phyloP scores from a whole-genome alignment of 2,888 invertebrate species.

The Trissolcus brochymenae region DNA sequence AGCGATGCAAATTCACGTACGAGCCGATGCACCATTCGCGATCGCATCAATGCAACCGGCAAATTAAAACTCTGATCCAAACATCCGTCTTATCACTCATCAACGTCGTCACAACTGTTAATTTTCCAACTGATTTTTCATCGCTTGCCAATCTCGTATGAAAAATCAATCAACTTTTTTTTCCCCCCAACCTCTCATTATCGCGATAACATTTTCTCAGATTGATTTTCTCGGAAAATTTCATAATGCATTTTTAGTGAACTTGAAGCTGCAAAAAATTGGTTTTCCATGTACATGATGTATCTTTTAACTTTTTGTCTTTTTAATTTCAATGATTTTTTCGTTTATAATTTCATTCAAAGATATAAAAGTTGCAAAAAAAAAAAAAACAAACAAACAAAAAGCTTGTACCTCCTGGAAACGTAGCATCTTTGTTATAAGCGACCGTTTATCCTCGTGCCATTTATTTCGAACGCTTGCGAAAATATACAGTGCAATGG shows the following conservation, averaged over 20 bases:
- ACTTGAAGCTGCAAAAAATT: background rate
- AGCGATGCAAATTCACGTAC: conserved; percentile 51
- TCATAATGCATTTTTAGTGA: background rate
- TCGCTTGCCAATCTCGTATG: conserved; percentile 14
- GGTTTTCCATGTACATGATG: too few relatives aligned
- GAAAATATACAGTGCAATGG: conserved; percentile 36
- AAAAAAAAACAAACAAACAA: background rate
- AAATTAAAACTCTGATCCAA: conserved; percentile 63
- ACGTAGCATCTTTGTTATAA: conserved; percentile 50
- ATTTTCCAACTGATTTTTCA: conserved; percentile 32
- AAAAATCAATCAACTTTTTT: background rate
- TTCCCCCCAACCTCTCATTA: background rate
- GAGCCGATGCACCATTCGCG: conserved; percentile 14
- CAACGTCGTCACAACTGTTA: conserved; percentile 59
- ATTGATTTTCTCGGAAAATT: background rate
- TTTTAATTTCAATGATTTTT: too few relatives aligned
- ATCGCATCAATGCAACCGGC: conserved; percentile 40
- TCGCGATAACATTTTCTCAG: background rate
- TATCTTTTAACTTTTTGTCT: too few relatives aligned
- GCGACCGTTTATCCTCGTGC: conserved; percentile 47
- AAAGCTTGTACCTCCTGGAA: background rate
- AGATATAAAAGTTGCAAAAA: too few relatives aligned
- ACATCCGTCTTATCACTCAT: conserved; percentile 56
- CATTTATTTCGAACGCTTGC: conserved; percentile 44
- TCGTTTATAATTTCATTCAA: too few relatives aligned